Percentiles rank a stretch among this genome's conserved stretches.
These are phyloP conservation scores for Fopius arisanus DNA, from an alignment of 1,140 invertebrate genomes.

Conservation along the genomic window DNA sequence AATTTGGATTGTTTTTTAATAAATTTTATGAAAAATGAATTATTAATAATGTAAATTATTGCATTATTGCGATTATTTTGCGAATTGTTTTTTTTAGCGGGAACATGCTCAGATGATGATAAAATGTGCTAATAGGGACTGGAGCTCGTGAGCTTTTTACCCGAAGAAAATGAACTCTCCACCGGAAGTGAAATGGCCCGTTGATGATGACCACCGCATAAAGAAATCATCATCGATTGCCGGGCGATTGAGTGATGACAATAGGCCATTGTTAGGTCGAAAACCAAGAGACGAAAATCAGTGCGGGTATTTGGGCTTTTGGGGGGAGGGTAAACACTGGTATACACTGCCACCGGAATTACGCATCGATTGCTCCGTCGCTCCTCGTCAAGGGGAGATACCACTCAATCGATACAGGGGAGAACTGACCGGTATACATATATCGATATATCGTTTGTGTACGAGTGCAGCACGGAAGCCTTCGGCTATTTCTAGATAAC, in stretches of 20 bases:
- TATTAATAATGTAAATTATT: too few species aligned
- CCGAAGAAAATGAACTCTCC: neutral
- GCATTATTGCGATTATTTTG: too few species aligned
- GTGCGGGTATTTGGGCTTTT: neutral
- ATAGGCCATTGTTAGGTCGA: slow-evolving; percentile 3
- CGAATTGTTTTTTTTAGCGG: too few species aligned
- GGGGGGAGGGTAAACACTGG: slow-evolving; percentile 7
- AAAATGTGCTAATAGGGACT: too few species aligned
- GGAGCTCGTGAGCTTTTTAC: too few species aligned
- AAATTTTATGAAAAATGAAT: too few species aligned
- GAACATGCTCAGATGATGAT: too few species aligned
- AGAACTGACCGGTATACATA: neutral
- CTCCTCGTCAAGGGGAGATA: slow-evolving; percentile 18
- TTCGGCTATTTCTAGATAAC: slow-evolving; percentile 44
- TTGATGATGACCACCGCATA: neutral
- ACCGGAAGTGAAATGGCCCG: neutral
- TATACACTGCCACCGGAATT: slow-evolving; percentile 20
- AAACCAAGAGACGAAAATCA: slow-evolving; percentile 12
- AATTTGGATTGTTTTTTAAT: too few species aligned
- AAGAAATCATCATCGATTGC: slow-evolving; percentile 17
- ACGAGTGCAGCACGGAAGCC: slow-evolving; percentile 26
- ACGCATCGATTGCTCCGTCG: slow-evolving; percentile 24
- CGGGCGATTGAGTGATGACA: slow-evolving; percentile 16
- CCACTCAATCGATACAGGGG: slow-evolving; percentile 25
- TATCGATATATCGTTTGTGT: neutral